Evolutionary conservation across 2,113 vertebrate genomes (phyloP).

Genomic region (Lamprotornis superbus): DNA sequence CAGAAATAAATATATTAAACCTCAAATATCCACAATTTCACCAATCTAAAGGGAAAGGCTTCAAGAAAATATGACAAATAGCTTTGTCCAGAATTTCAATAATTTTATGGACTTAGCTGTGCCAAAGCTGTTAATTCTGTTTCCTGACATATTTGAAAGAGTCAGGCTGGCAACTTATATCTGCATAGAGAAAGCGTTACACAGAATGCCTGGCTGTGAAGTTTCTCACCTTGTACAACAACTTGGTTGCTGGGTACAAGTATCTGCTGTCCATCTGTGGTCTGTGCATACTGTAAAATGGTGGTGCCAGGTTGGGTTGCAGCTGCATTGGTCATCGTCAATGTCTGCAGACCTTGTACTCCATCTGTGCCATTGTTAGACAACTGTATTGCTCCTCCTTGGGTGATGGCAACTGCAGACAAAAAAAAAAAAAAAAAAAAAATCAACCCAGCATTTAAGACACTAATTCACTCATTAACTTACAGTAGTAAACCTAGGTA

Average conservation of each 20-base stretch:
- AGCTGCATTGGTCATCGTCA: conserved; percentile 94
- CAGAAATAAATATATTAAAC: neutral
- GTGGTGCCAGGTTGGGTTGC: conserved; percentile 89
- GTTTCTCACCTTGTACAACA: conserved; percentile 93
- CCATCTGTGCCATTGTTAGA: conserved; percentile 98
- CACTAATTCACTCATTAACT: conserved; percentile 1
- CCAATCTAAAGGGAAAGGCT: neutral
- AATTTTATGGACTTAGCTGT: neutral
- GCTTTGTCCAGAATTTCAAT: neutral
- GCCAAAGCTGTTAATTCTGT: neutral
- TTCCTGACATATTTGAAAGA: neutral
- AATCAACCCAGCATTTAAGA: conserved; percentile 31
- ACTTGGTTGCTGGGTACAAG: conserved; percentile 98
- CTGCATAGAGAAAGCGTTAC: neutral
- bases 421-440: conserved; percentile 36
- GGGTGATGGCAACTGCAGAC: conserved; percentile 93
- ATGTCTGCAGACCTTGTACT: conserved; percentile 91
- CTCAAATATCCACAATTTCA: neutral
- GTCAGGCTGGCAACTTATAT: neutral
- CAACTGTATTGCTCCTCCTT: conserved; percentile 96
- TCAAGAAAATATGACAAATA: neutral
- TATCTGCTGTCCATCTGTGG: conserved; percentile 97
- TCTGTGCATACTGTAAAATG: conserved; percentile 98
- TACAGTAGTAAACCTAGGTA: conserved; percentile 11
- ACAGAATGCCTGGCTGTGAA: neutral